phyloP scores from a whole-genome alignment of 2,888 invertebrate genomes.

The Parochlus steinenii region DNA sequence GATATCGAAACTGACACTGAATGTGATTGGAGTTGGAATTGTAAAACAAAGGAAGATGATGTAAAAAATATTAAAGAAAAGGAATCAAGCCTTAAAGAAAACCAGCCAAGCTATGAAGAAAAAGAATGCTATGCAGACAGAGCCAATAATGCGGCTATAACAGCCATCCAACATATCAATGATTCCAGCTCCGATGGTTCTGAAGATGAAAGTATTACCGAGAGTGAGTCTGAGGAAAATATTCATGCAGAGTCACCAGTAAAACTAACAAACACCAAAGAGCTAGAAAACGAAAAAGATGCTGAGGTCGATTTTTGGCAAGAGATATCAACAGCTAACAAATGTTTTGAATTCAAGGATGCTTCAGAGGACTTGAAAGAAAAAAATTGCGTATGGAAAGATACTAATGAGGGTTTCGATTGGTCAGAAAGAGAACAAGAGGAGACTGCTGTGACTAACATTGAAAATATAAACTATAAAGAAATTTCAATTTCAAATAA shows the following conservation, averaged over 20 bases:
- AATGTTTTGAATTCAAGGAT: conserved; percentile 11
- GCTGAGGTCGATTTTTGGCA: conserved; percentile 9
- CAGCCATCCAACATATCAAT: background rate
- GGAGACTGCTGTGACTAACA: conserved; percentile 12
- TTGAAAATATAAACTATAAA: background rate
- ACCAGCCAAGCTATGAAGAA: too few relatives aligned
- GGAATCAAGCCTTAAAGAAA: background rate
- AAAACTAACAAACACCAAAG: background rate
- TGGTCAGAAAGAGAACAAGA: conserved; percentile 13
- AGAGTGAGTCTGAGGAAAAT: background rate
- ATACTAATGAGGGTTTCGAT: conserved; percentile 9
- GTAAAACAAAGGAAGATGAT: conserved; percentile 18
- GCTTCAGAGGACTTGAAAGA: too few relatives aligned
- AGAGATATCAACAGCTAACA: conserved; percentile 8
- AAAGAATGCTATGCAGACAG: too few relatives aligned
- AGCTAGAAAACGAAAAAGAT: background rate
- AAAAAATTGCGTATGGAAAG: conserved; percentile 13
- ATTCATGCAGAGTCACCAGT: background rate
- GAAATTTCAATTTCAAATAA: conserved; percentile 1
- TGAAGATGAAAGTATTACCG: background rate
- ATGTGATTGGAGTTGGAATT: conserved; percentile 19
- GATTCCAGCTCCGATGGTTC: background rate
- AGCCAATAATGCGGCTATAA: too few relatives aligned
- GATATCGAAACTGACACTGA: conserved; percentile 14
- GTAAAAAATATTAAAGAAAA: background rate